Conservation (phyloP, 2,888 invertebrate species). For the Lithophane socia region DNA sequence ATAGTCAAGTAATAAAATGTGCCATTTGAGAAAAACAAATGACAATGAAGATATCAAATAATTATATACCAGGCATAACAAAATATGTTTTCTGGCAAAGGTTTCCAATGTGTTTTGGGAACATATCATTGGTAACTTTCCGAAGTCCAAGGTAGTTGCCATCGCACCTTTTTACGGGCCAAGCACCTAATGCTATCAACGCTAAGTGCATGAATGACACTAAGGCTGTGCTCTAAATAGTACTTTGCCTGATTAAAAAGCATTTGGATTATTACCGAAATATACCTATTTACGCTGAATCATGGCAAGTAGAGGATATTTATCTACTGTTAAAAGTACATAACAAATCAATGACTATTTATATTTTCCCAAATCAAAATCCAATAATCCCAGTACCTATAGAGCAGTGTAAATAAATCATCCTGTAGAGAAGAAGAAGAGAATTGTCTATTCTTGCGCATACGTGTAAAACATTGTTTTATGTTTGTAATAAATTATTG, state of each 20-base stretch:
- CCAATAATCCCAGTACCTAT: neutral
- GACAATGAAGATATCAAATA: conserved; percentile 22
- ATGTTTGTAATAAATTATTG: conserved; percentile 26
- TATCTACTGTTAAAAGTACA: neutral
- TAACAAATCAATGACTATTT: neutral
- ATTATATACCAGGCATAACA: neutral
- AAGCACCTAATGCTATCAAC: conserved; percentile 14
- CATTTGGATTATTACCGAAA: neutral
- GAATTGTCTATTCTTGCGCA: neutral
- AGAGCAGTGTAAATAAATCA: neutral
- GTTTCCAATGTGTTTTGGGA: neutral
- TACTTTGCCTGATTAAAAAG: conserved; percentile 10
- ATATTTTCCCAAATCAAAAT: neutral
- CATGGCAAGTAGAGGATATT: neutral
- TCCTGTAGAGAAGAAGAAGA: neutral
- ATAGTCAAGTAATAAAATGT: conserved; percentile 6
- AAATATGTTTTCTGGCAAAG: neutral
- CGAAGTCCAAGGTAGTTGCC: neutral
- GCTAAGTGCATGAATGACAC: conserved; percentile 13
- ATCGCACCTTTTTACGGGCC: conserved; percentile 1
- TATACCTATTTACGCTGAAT: neutral
- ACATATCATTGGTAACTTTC: neutral
- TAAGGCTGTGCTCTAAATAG: conserved; percentile 10
- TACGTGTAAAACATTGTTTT: neutral
- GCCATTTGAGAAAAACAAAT: conserved; percentile 13